Evolutionary conservation across 1,140 invertebrate species (phyloP).

Genomic region (Harpegnathos saltator): DNA sequence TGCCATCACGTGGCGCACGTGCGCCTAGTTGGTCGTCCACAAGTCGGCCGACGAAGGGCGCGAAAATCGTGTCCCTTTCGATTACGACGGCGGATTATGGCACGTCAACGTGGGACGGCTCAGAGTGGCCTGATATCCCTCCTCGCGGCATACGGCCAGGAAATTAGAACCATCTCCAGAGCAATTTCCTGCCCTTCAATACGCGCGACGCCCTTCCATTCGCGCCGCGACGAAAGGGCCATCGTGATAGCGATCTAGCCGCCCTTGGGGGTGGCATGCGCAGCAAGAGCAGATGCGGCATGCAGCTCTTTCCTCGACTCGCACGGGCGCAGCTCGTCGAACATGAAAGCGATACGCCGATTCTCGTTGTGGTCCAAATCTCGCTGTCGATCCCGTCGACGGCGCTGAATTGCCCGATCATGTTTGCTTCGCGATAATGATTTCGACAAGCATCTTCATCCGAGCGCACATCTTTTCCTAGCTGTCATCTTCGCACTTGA

Average conservation of each 20-base stretch:
- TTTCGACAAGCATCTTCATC: no score
- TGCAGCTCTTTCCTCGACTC: slow-evolving; percentile 39
- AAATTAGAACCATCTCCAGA: slow-evolving; percentile 63
- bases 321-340: not conserved
- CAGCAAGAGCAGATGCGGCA: slow-evolving; percentile 62
- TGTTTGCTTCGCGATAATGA: no score
- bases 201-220: slow-evolving; percentile 50
- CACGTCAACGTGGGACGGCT: slow-evolving; percentile 25
- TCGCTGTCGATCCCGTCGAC: no score
- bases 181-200: slow-evolving; percentile 47
- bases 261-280: slow-evolving; percentile 47
- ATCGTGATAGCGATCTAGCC: slow-evolving; percentile 62
- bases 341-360: slow-evolving; percentile 23
- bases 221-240: slow-evolving; percentile 58
- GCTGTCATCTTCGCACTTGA: no score
- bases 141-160: slow-evolving; percentile 6
- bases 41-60: slow-evolving; percentile 21
- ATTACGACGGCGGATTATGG: slow-evolving; percentile 42
- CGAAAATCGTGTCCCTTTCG: slow-evolving; percentile 37
- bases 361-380: not conserved
- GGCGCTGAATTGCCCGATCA: no score
- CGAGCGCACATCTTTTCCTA: no score
- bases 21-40: not conserved
- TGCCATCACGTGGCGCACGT: slow-evolving; percentile 9
- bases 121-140: slow-evolving; percentile 4